Percentiles rank a stretch among this genome's conserved stretches.
Conservation (phyloP, 2,113 vertebrate genomes). For the Sapayoa aenigma region DNA sequence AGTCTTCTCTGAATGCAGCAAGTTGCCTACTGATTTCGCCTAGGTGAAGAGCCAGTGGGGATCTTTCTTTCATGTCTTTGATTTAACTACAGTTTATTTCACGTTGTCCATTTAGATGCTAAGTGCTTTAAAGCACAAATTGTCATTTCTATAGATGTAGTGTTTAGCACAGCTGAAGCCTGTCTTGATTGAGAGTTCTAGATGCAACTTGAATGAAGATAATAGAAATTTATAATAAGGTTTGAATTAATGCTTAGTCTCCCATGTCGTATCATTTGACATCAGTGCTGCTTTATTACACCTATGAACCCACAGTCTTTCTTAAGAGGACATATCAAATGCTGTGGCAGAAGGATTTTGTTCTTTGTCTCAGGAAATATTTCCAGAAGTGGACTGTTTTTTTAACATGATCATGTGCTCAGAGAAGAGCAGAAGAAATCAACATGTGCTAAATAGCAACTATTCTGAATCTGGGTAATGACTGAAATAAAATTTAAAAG, state of each 20-base stretch:
- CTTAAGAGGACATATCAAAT: not conserved
- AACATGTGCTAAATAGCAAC: not conserved
- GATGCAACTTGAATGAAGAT: not conserved
- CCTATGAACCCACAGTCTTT: not conserved
- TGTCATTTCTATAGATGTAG: not conserved
- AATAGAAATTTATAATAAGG: not conserved
- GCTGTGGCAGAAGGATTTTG: not conserved
- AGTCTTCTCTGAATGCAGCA: not conserved
- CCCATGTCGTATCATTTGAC: not conserved
- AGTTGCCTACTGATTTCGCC: not conserved
- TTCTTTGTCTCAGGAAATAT: not conserved
- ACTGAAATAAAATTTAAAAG: not conserved
- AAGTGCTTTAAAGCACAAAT: not conserved
- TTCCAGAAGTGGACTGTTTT: not conserved
- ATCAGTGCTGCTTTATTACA: not conserved
- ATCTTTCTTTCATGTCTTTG: not conserved
- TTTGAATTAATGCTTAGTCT: not conserved
- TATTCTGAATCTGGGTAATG: not conserved
- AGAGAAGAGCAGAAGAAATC: not conserved
- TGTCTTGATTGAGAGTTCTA: not conserved
- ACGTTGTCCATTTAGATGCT: not conserved
- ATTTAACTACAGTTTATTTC: not conserved
- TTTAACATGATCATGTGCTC: not conserved
- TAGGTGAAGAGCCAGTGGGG: not conserved
- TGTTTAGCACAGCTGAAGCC: slow-evolving; percentile 9